These are phyloP conservation scores for Drosophila basisetae DNA, from an alignment of 2,888 invertebrate species.

Conservation along the genomic window DNA sequence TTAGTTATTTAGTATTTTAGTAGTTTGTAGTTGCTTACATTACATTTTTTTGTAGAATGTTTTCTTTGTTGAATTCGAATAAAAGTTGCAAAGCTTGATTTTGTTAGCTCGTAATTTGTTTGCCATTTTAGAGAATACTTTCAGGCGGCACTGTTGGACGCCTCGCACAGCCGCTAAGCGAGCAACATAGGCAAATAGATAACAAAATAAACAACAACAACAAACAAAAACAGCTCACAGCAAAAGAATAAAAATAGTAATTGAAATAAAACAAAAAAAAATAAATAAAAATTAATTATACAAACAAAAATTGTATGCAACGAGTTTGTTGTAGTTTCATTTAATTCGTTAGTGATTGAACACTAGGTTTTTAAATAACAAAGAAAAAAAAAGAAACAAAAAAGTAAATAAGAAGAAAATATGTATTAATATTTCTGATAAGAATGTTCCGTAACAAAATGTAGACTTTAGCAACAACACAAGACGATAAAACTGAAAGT, in stretches of 20 bases:
- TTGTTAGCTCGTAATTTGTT: conserved; percentile 2
- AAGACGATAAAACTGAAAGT: conserved; percentile 81
- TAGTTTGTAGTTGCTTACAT: conserved; percentile 53
- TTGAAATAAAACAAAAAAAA: background rate
- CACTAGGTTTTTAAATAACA: conserved; percentile 42
- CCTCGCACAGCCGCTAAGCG: conserved; percentile 51
- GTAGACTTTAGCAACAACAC: conserved; percentile 79
- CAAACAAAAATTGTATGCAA: conserved; percentile 45
- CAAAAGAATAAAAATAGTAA: background rate
- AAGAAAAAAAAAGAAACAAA: background rate
- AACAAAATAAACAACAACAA: background rate
- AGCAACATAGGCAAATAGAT: conserved; percentile 24
- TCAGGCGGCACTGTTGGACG: conserved; percentile 24
- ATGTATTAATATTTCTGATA: conserved; percentile 67
- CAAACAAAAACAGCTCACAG: conserved; percentile 17
- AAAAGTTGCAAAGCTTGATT: conserved; percentile 17
- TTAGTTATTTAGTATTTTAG: conserved; percentile 50
- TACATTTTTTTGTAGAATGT: background rate
- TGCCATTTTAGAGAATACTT: conserved; percentile 41
- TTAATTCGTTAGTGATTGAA: conserved; percentile 61
- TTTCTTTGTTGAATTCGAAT: conserved; percentile 33
- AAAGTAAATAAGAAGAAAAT: background rate
- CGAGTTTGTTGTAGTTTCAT: conserved; percentile 58
- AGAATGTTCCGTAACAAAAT: conserved; percentile 79
- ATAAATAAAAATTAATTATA: conserved; percentile 31